phyloP scores from a whole-genome alignment of 2,888 invertebrate genomes.

The Ametastegia equiseti region DNA sequence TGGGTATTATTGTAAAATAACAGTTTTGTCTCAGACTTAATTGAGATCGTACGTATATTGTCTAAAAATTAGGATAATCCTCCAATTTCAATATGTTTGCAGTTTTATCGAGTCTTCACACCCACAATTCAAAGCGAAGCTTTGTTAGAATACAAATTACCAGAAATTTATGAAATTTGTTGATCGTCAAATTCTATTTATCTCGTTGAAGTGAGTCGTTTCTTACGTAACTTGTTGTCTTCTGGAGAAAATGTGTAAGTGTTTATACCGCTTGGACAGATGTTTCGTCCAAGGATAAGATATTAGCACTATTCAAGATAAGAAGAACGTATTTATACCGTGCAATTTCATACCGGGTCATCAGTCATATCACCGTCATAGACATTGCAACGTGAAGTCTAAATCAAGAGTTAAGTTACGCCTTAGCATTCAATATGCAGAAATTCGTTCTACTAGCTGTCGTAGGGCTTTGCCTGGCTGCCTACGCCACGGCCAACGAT shows the following conservation, averaged over 20 bases:
- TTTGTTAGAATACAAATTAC: neutral
- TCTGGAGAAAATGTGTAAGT: slow-evolving; percentile 4
- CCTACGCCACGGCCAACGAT: slow-evolving; percentile 54
- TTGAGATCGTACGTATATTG: too few relatives aligned
- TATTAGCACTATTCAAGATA: slow-evolving; percentile 9
- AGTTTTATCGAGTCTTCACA: too few relatives aligned
- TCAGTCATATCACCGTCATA: slow-evolving; percentile 32
- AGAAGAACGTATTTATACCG: slow-evolving; percentile 7
- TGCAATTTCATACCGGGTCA: slow-evolving; percentile 22
- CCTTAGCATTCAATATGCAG: slow-evolving; percentile 38
- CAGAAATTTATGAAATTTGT: neutral
- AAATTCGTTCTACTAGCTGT: slow-evolving; percentile 50
- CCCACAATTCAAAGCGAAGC: too few relatives aligned
- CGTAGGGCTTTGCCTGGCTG: slow-evolving; percentile 57
- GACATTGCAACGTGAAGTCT: slow-evolving; percentile 13
- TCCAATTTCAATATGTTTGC: too few relatives aligned
- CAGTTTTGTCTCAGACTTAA: too few relatives aligned
- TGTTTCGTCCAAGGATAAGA: slow-evolving; percentile 3
- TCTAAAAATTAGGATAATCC: too few relatives aligned
- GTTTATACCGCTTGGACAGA: neutral
- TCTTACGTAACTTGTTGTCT: slow-evolving; percentile 38
- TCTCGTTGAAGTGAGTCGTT: neutral
- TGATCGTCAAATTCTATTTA: neutral
- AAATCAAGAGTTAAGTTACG: slow-evolving; percentile 12
- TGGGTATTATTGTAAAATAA: too few relatives aligned